A percentile compares a stretch with the other conserved stretches of the same genome.
Evolutionary conservation across 2,888 invertebrate genomes (phyloP).

Genomic region (Tetragnatha montana): DNA sequence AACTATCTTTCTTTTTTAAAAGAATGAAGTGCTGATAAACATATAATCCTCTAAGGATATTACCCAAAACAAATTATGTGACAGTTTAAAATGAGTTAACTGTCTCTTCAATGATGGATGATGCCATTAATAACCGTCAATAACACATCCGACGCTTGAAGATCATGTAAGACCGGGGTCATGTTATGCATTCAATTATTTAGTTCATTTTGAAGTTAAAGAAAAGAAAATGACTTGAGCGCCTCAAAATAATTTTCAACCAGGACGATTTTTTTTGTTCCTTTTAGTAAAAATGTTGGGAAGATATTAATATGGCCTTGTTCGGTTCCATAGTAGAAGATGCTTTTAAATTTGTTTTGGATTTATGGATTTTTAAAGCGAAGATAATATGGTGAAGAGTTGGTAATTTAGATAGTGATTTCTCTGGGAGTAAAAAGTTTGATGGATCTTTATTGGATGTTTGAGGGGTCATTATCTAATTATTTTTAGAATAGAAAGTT

Average conservation of each 20-base stretch:
- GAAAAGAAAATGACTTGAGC: neutral
- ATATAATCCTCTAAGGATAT: neutral
- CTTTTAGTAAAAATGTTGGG: neutral
- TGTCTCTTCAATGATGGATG: constrained; percentile 2
- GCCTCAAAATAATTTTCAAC: neutral
- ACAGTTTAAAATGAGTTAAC: neutral
- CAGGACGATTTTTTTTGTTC: neutral
- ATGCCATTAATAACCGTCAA: constrained; percentile 13
- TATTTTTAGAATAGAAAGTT: too few species aligned
- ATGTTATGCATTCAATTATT: neutral
- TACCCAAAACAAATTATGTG: neutral
- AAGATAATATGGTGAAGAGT: neutral
- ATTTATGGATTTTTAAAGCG: neutral
- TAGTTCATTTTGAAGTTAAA: neutral
- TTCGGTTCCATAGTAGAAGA: neutral
- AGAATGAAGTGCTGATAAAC: neutral
- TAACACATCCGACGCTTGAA: neutral
- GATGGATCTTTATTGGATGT: neutral
- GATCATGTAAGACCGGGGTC: neutral
- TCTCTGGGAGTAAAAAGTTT: neutral
- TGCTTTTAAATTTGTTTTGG: neutral
- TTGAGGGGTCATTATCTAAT: too few species aligned
- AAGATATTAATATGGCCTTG: neutral
- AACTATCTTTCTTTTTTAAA: neutral
- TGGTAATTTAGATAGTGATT: neutral